Evolutionary conservation across 2,113 vertebrate species (phyloP).

Genomic region (Uria aalge): DNA sequence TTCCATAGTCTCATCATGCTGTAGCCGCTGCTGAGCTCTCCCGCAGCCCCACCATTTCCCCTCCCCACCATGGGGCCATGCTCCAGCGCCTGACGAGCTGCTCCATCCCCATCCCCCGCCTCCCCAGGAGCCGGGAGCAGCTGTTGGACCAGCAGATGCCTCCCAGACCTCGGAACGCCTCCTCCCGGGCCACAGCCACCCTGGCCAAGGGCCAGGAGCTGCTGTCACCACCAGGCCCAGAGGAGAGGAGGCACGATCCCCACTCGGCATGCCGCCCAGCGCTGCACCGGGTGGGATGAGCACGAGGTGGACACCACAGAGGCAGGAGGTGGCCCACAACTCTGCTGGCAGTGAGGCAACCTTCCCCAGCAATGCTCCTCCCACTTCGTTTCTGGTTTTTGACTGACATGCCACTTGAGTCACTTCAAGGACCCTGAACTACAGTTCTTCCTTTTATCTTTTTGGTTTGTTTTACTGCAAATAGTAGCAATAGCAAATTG

Average conservation of each 20-base stretch:
- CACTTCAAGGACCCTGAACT: not conserved
- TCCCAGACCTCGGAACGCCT: not conserved
- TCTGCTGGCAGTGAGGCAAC: not conserved
- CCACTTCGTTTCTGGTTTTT: not conserved
- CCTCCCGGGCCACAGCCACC: not conserved
- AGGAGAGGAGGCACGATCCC: not conserved
- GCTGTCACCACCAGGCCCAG: not conserved
- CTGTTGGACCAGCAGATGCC: not conserved
- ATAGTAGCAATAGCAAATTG: not conserved
- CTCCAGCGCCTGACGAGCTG: fast-evolving
- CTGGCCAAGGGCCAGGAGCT: not conserved
- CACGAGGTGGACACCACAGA: not conserved
- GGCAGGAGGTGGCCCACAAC: not conserved
- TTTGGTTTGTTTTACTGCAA: not conserved
- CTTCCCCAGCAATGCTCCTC: not conserved
- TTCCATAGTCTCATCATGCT: not conserved
- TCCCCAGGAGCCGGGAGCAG: not conserved
- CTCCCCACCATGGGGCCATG: fast-evolving
- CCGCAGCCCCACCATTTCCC: not conserved
- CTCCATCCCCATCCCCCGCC: fast-evolving
- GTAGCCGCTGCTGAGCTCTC: not conserved
- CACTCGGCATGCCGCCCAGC: fast-evolving
- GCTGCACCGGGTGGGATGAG: not conserved
- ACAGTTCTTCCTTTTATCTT: not conserved
- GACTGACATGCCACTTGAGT: not conserved